Evolutionary conservation across 2,888 invertebrate species (phyloP), one percentile per base, ranked within the genome.

Genomic region (Acrobasis repandana): DNA sequence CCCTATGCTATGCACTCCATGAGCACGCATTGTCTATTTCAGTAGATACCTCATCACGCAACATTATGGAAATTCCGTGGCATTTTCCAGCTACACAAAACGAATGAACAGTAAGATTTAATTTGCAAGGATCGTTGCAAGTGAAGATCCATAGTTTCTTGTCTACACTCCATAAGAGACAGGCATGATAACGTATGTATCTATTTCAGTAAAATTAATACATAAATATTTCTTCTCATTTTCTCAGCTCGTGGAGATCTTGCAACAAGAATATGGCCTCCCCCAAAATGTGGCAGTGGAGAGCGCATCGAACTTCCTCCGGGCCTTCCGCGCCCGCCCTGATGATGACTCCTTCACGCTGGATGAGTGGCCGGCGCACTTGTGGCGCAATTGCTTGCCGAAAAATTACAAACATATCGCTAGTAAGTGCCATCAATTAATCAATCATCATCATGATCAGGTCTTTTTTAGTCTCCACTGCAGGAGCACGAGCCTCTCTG

Each of bases 311-410:
- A 93, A 92, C 65, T 97, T 95, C 86, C 92, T 97, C 70, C 94
- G 94, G 74, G 93, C 95, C 58, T 97, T 97, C 86, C 93, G 97
- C 67, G 95, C 95, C 68, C 95, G 96, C 75, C 97, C 97, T 10
- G 97, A 97, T 77, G 96, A 96, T 84, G 93, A 94, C 62, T 92
- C 94, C 61, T 95, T 94, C 76, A 93, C 93, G 65, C 88, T 97
- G 71, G 96, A 97, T 77, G 93, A 93, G 65, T 97, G 97, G 97
- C 94, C 97, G 61, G 94, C 94, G 59, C 93, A 94, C 63, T 85
- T 97, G 60, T 97, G 97, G 97, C 93, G 93, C 47, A 95, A 96
- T 82, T 95, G 96, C 49, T 87, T 97, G 61, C 96, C 96, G 50
- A 94, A 95, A 65, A 93, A 95, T 73, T 95, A 95, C 80, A 94